These are phyloP conservation scores for Agrypnus murinus DNA, from an alignment of 2,888 invertebrate species.

Conservation along the genomic window DNA sequence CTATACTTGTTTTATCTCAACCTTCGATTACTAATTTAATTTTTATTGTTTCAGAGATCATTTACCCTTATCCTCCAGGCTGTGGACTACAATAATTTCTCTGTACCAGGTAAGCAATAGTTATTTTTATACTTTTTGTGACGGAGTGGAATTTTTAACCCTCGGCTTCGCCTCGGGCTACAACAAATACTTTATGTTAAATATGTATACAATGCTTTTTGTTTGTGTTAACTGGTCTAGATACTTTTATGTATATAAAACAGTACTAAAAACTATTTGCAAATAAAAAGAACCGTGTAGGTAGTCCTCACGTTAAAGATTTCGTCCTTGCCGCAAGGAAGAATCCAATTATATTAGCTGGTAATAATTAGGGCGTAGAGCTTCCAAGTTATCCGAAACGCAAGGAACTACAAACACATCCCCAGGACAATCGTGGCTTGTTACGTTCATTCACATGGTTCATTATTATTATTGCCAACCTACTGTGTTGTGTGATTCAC, in stretches of 20 bases:
- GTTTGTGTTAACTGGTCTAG: too few relatives aligned
- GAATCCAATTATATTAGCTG: slow-evolving; percentile 20
- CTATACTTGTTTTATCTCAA: neutral
- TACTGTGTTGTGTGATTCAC: slow-evolving; percentile 45
- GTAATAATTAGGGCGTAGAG: slow-evolving; percentile 42
- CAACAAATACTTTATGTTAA: too few relatives aligned
- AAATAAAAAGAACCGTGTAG: too few relatives aligned
- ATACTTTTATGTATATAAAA: too few relatives aligned
- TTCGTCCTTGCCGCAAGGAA: slow-evolving; percentile 44
- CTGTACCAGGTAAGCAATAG: slow-evolving; percentile 83
- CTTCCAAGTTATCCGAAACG: slow-evolving; percentile 37
- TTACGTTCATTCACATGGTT: slow-evolving; percentile 44
- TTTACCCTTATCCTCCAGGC: slow-evolving; percentile 95
- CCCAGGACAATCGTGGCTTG: slow-evolving; percentile 46
- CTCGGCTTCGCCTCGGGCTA: too few relatives aligned
- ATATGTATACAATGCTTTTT: too few relatives aligned
- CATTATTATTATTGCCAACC: slow-evolving; percentile 31
- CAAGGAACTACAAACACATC: slow-evolving; percentile 25
- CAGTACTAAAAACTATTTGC: too few relatives aligned
- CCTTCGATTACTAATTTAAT: slow-evolving; percentile 38
- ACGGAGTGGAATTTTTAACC: too few relatives aligned
- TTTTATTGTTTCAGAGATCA: slow-evolving; percentile 84
- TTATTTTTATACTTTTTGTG: too few relatives aligned
- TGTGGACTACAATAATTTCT: slow-evolving; percentile 87
- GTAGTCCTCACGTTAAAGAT: neutral